Base-by-base conservation (phyloP, 2,888 invertebrate genomes). In the Ophraella communa region DNA sequence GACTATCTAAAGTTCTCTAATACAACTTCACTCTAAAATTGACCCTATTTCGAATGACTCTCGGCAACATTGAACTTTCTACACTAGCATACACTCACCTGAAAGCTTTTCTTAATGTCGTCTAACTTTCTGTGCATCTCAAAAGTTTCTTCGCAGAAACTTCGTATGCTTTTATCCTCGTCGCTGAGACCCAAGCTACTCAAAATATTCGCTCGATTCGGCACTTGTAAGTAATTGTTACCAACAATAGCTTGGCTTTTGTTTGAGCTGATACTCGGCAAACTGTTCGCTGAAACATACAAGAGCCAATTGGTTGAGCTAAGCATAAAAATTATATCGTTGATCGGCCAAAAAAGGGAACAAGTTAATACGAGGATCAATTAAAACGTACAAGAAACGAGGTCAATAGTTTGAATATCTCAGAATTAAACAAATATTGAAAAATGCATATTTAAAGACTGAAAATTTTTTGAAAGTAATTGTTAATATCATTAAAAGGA, bases 81-180 rank as follows among this genome's bases (percentile, higher is more conserved):
- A 18, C 14, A 21, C 10, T 30, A 8, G 7, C n/a, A n/a, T 18
- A n/a, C 27, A 64, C 68, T 70, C 60, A 78, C 78, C 69, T 73
- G 71, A 71, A 78, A 76, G 67, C 72, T 72, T 49, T 67, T 61
- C 65, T 65, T 73, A 52, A 78, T 77, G 49, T 67, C 69, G 11
- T 60, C 69, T 27, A 77, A 58, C 62, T 76, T 67, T 42, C 62
- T 55, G 27, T 73, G 73, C 75, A 78, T 76, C 53, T 77, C 76
- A 39, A 65, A 66, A 39, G 76, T 77, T 65, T 77, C 77, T 35
- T 73, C 67, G 47, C 69, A 71, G 58, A 78, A 72, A 70, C 69
- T 70, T 21, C 72, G 71, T 49, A 78, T 73, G 61, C 76, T 78
- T 35, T 57, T 73, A 47, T 74, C 72, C 52, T 71, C 72, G 1